phyloP scores from a whole-genome alignment of 2,113 vertebrate genomes.

The Irena cyanogastra region DNA sequence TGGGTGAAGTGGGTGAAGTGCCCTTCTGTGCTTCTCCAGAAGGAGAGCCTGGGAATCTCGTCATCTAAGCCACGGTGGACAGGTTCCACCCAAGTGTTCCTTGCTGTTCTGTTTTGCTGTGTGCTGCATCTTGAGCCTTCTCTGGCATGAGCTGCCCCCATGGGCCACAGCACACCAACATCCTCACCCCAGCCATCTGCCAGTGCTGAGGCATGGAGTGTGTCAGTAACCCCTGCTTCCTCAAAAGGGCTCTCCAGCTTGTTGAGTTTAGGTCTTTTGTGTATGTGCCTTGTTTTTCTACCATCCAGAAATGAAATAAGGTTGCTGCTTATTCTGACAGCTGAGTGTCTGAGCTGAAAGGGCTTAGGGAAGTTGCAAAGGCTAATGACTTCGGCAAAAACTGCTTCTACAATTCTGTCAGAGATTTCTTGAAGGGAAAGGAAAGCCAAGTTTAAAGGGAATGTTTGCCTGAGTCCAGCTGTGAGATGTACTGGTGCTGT shows the following conservation, averaged over 20 bases:
- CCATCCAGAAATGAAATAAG: not conserved
- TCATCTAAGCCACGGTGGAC: rapidly evolving
- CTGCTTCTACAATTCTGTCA: not conserved
- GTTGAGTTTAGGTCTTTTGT: not conserved
- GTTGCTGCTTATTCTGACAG: not conserved
- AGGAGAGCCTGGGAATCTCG: not conserved
- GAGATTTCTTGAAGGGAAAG: not conserved
- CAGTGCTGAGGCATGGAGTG: rapidly evolving
- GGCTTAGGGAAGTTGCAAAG: not conserved
- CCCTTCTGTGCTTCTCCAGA: not conserved
- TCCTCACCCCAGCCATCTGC: not conserved
- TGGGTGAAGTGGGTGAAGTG: not conserved
- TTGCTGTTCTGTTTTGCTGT: rapidly evolving
- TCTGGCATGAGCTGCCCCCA: not conserved
- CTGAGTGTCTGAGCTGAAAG: not conserved
- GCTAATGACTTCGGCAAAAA: not conserved
- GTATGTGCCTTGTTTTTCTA: rapidly evolving
- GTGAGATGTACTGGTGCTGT: not conserved
- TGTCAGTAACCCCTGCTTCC: not conserved
- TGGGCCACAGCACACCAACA: not conserved
- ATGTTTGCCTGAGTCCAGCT: not conserved
- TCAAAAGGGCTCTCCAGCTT: not conserved
- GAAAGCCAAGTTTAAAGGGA: not conserved
- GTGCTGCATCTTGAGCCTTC: not conserved
- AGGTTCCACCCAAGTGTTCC: not conserved